Percentiles rank a stretch among this genome's conserved stretches.
These are phyloP conservation scores for Sebastes hubbsi DNA, from an alignment of 2,797 vertebrate genomes.

Conservation along the genomic window DNA sequence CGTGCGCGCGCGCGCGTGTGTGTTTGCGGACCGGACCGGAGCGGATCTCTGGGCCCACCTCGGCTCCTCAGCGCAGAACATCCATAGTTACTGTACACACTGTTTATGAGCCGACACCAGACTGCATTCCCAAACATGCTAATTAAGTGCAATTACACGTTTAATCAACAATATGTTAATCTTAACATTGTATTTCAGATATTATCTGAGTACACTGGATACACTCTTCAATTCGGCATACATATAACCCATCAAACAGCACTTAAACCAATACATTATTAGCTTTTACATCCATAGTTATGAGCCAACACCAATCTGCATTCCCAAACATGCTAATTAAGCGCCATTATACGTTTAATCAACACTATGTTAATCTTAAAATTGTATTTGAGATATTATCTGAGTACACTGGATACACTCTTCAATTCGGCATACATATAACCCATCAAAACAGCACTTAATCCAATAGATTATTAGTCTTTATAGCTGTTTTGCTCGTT, in stretches of 20 bases:
- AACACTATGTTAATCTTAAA: fast-evolving
- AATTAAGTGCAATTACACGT: fast-evolving
- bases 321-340: not conserved
- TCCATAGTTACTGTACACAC: too few species aligned
- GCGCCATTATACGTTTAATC: fast-evolving
- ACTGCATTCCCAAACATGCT: fast-evolving
- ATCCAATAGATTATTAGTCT: not conserved
- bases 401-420: fast-evolving
- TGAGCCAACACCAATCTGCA: not conserved
- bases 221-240: fast-evolving
- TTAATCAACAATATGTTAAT: too few species aligned
- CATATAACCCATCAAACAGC: fast-evolving
- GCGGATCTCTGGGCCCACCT: not conserved
- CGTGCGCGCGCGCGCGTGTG: too few species aligned
- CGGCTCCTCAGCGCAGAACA: too few species aligned
- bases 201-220: fast-evolving
- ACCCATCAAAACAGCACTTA: not conserved
- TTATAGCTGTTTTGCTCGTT: not conserved
- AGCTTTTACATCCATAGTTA: not conserved
- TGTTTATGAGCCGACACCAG: not conserved
- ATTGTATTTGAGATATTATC: fast-evolving
- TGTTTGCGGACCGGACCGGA: too few species aligned
- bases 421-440: fast-evolving
- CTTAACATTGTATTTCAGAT: fast-evolving
- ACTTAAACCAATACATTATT: not conserved